Evolutionary conservation across 2,797 vertebrate species (phyloP), one percentile per base, ranked within the genome.

Genomic region (Syngnathus rostellatus): DNA sequence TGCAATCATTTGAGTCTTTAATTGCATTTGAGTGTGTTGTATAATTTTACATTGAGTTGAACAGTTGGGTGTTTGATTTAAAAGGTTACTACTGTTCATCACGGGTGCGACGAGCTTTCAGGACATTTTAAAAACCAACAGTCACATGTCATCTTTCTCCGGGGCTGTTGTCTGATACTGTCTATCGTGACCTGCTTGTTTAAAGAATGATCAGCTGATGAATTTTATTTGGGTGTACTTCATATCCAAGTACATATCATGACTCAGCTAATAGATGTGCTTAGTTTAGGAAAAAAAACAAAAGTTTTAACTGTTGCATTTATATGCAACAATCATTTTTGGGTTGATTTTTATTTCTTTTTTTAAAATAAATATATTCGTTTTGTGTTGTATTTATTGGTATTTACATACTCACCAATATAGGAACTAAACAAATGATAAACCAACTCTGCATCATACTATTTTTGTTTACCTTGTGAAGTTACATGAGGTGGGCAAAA

Each of bases 181-280:
- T 25, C 43, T 67, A 38, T 59, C 6, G 19, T 53, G 62, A 77
- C 16, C 17, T 50, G 8, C 48, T 19, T 50, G 19, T 17, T 45
- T n/a, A 19, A 2, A 50, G 46, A 50, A 8, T 50, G 48, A 50
- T 50, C 48, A 50, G 19, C 19, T 50, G 48, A 9, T n/a, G 48
- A 50, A n/a, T n/a, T n/a, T n/a, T 50, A n/a, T 50, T n/a, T n/a
- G 19, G 45, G 9, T 12, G 17, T n/a, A n/a, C n/a, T 16, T 48
- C 17, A 48, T 48, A 50, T 2, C 19, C 48, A n/a, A 8, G 6
- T 48, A 6, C 16, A 48, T 17, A 48, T 17, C 46, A 50, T 50
- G 17, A n/a, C 19, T 50, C 14, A 8, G 5, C 7, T n/a, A 50
- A n/a, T 8, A n/a, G 48, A n/a, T 50, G 48, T 19, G 17, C 9